Base-by-base conservation (phyloP, 2,888 invertebrate genomes). In the Polyommatus icarus region DNA sequence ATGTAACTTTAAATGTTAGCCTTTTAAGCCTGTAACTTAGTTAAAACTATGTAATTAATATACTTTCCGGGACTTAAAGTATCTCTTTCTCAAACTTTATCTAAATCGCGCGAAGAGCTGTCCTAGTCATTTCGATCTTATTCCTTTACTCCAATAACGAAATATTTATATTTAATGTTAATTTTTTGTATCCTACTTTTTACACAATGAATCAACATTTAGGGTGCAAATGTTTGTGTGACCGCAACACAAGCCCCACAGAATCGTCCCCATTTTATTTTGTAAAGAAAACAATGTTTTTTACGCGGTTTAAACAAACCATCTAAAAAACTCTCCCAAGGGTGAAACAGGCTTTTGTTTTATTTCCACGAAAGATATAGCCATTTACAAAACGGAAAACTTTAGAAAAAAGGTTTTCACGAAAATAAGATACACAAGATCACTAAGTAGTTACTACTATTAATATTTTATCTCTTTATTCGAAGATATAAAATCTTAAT, bases 151-250 rank as follows among this genome's bases (percentile, higher is more conserved):
- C 61, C 20, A 18, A 8, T 7, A 54, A 61, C 4, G 5, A 61
- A 61, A 61, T 12, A 61, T 61, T 15, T 61, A 67, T 15, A n/a
- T n/a, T n/a, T n/a, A 67, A 67, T 18, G 2, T 32, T 29, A 6
- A 29, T 54, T 29, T 50, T 50, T 12, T 67, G 15, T 50, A 15
- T 3, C 15, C 0, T 29, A 75, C 29, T 75, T 46, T 73, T 24
- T 72, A 72, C 72, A 72, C 46, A 46, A 73, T 73, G 40, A 46
- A 73, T 20, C 40, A 72, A 40, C n/a, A 46, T 24, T 73, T 20
- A 46, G 46, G 20, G 46, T 46, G 46, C 46, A 73, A 50, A 73
- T 73, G 24, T 46, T 73, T 73, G 46, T 20, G 36, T 46, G 3
- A 46, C 46, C 73, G 20, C 73, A 73, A 20, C 73, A 18, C 46